These are phyloP conservation scores for Dufourea novaeangliae DNA, from an alignment of 1,140 invertebrate species.

Conservation along the genomic window DNA sequence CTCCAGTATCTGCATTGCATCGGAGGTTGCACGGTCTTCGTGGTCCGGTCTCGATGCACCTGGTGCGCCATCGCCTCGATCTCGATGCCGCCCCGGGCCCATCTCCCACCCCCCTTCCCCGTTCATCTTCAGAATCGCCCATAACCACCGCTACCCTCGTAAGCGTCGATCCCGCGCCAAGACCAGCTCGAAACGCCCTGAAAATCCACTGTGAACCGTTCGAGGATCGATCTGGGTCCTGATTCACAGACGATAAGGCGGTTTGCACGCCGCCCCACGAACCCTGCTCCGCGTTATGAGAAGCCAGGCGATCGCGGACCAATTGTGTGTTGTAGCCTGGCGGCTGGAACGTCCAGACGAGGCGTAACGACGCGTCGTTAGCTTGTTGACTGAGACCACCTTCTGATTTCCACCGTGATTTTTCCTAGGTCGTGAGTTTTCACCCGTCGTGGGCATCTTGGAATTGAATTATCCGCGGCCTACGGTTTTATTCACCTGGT, in stretches of 20 bases:
- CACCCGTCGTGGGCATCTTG: neutral
- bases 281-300: slow-evolving; percentile 33
- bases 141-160: slow-evolving; percentile 29
- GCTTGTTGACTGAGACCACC: neutral
- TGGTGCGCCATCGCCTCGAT: slow-evolving; percentile 77
- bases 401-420: neutral
- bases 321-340: neutral
- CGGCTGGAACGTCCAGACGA: neutral
- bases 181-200: slow-evolving; percentile 57
- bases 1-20: slow-evolving; percentile 71
- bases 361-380: slow-evolving; percentile 32
- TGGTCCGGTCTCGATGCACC: slow-evolving; percentile 72
- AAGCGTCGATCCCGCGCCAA: neutral
- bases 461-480: slow-evolving; percentile 18
- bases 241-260: slow-evolving; percentile 21
- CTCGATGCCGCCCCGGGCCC: slow-evolving; percentile 66
- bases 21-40: slow-evolving; percentile 52
- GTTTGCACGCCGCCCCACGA: neutral
- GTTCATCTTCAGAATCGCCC: slow-evolving; percentile 24
- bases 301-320: slow-evolving; percentile 4
- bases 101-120: slow-evolving; percentile 28
- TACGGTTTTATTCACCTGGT: neutral
- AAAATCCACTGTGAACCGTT: slow-evolving; percentile 60
- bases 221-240: slow-evolving; percentile 44
- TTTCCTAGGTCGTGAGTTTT: neutral